Percentiles rank a stretch among this genome's conserved stretches.
Conservation (phyloP, 2,113 vertebrate genomes). For the Larimichthys polyactis region DNA sequence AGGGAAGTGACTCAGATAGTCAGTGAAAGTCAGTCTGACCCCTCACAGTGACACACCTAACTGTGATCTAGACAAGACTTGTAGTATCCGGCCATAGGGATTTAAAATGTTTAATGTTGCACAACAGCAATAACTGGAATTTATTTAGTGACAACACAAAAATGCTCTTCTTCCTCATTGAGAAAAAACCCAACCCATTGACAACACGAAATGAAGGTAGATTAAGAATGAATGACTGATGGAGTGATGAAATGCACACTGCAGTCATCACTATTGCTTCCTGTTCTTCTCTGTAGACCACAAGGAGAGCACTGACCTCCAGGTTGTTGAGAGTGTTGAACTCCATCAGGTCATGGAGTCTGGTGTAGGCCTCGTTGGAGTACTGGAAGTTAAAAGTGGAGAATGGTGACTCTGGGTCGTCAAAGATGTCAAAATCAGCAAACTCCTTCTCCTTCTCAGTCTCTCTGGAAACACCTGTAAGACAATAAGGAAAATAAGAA, state of each 20-base stretch:
- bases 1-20: constrained; percentile 62
- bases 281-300: background rate
- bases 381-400: constrained; percentile 99
- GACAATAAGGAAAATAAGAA: background rate
- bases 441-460: constrained; percentile 92
- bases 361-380: constrained; percentile 91
- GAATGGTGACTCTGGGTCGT: constrained; percentile 92
- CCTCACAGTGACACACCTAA: constrained; percentile 38
- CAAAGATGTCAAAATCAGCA: constrained; percentile 98
- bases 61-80: constrained; percentile 21
- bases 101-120: constrained; percentile 57
- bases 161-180: background rate
- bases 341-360: constrained; percentile 96
- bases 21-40: constrained; percentile 59
- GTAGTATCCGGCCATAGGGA: background rate
- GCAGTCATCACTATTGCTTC: background rate
- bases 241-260: background rate
- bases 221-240: background rate
- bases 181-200: constrained; percentile 22
- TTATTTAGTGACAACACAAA: constrained; percentile 14
- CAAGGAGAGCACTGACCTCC: constrained; percentile 83
- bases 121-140: constrained; percentile 30
- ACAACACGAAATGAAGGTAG: background rate
- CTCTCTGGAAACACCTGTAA: constrained; percentile 90
- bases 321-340: constrained; percentile 99